Base-by-base conservation (phyloP, 1,140 invertebrate genomes). In the Metaphire vulgaris region DNA sequence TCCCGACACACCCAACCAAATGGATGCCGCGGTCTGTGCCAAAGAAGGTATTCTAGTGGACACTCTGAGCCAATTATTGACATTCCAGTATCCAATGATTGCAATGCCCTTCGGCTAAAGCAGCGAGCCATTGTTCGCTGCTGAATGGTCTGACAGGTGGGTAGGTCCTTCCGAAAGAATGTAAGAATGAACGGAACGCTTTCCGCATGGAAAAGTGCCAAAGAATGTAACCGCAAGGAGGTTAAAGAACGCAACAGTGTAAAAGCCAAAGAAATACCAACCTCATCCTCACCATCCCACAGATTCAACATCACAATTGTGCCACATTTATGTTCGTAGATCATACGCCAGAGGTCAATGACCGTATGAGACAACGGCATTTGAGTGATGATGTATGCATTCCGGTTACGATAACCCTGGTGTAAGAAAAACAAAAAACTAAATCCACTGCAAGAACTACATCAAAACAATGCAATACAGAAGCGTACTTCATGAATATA, bases 361-460 rank as follows among this genome's bases (percentile, higher is more conserved):
- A 84, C 82, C 21, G 85, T 86, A 74, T 84, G 81, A 21, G 83
- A 81, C 66, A 86, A 68, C 21, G 85, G 84, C 80, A 84, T 84
- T 81, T 86, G 84, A 2, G 84, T 86, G 1, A 83, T 78, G 28
- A 86, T 80, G 74, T 81, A 84, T 6, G 80, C 82, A 76, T 86
- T 82, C 66, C 80, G 78, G 69, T 78, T 79, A 15, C 79, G 78
- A 77, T 83, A 84, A 68, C 83, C 80, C 84, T 86, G 79, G 2
- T 79, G 79, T 28, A 31, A 75, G 21, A 26, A 26, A 33, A 72
- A 14, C 28, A 56, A 6, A 56, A 6, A 56, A 56, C 41, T n/a
- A n/a, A n/a, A n/a, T n/a, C n/a, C n/a, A n/a, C 0, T 74, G 28
- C 21, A 41, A 74, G 15, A 12, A 15, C n/a, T n/a, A n/a, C n/a